A percentile compares a stretch with the other conserved stretches of the same genome.
Conservation (phyloP, 2,797 vertebrate species). For the Graptemys geographica region DNA sequence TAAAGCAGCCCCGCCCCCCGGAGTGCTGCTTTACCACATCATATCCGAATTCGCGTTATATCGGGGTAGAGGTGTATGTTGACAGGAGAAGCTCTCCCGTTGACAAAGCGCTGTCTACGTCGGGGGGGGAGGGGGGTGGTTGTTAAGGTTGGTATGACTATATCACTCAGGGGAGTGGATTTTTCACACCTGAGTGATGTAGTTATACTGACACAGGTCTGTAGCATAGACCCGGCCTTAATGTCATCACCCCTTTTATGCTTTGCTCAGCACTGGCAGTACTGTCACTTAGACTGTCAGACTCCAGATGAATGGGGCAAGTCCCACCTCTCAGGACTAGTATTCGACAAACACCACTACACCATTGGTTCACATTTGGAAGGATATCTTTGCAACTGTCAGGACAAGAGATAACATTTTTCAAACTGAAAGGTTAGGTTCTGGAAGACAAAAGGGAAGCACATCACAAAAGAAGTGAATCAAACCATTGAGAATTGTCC, state of each 20-base stretch:
- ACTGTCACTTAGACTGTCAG: background rate
- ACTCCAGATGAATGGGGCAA: background rate
- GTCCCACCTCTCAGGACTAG: background rate
- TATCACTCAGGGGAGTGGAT: too few species aligned
- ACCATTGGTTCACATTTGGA: background rate
- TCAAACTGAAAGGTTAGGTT: background rate
- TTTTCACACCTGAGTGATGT: too few species aligned
- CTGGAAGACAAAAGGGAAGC: background rate
- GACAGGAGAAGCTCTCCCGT: too few species aligned
- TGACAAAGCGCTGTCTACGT: too few species aligned
- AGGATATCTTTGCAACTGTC: background rate
- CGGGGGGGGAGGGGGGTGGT: too few species aligned
- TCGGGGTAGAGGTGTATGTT: too few species aligned
- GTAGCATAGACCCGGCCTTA: background rate
- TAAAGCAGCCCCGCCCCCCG: too few species aligned
- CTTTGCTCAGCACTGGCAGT: background rate
- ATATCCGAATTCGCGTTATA: too few species aligned
- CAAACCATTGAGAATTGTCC: background rate
- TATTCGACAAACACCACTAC: background rate
- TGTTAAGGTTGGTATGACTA: too few species aligned
- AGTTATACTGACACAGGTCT: too few species aligned
- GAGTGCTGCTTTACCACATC: too few species aligned
- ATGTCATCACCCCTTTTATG: background rate
- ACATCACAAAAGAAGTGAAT: background rate
- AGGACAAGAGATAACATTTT: background rate